Evolutionary conservation across 2,888 invertebrate genomes (phyloP), one percentile per base, ranked within the genome.

Genomic region (Cheilosia impressa): DNA sequence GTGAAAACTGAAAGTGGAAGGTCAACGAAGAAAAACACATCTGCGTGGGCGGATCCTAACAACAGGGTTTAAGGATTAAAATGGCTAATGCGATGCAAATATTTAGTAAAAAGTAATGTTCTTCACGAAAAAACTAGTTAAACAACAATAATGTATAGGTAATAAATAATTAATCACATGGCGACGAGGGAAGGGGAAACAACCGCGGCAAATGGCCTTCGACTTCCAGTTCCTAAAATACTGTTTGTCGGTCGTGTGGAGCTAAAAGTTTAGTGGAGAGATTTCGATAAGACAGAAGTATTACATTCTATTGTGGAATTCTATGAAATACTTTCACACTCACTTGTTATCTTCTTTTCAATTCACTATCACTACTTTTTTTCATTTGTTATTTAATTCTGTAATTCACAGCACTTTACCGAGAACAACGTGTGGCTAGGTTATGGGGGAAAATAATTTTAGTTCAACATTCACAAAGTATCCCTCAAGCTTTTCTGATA

Each of bases 121-220:
- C 10, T 38, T 38, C 38, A 13, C 15, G n/a, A 27, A 22, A 22
- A 60, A 52, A 79, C 83, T 58, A 60, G 69, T 80, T 66, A 66
- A 52, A 57, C 78, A 68, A 73, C 50, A 24, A 55, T 10, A 27
- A 6, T 27, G 27, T 27, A 50, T 2, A 22, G 22, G 22, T 22
- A 27, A 22, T 13, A 31, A 10, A 19, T n/a, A 47, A 10, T 9
- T 1, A 6, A 2, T 19, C 24, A 1, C 19, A 4, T 7, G 31
- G 27, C 1, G n/a, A 19, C 45, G 5, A 31, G 2, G 10, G 41
- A 62, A 27, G n/a, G 17, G 15, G 22, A 34, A 27, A 27, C 24
- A 66, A 34, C 53, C n/a, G 41, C 55, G 15, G 41, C 62, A 66
- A 75, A 53, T 63, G 78, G 55, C 82, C 82, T 83, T 83, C 72